phyloP scores from a whole-genome alignment of 2,113 vertebrate species.

The Anarrhichthys ocellatus region DNA sequence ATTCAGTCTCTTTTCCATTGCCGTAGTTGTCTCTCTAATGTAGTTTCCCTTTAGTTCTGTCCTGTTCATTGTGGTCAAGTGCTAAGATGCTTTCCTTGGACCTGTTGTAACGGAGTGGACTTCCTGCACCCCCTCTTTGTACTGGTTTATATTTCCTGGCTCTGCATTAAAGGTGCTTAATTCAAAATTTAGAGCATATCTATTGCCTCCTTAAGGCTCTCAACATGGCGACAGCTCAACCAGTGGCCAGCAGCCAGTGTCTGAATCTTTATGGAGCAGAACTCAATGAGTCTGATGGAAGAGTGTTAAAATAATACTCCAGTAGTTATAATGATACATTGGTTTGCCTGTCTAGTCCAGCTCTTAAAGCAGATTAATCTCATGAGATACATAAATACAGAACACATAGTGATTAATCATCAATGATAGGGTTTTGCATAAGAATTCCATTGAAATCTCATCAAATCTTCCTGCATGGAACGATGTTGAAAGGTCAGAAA shows the following conservation, averaged over 20 bases:
- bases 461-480: background rate
- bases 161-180: background rate
- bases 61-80: background rate
- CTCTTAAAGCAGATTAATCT: background rate
- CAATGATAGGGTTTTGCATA: background rate
- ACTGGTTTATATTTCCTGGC: background rate
- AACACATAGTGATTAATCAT: constrained; percentile 13
- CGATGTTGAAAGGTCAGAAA: background rate
- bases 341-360: background rate
- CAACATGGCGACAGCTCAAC: too few relatives aligned
- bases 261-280: background rate
- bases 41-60: background rate
- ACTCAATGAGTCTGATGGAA: background rate
- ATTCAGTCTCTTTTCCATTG: background rate
- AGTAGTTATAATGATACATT: background rate
- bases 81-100: background rate
- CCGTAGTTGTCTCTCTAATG: background rate
- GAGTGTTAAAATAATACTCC: background rate
- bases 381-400: background rate
- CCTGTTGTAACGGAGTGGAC: background rate
- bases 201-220: too few relatives aligned
- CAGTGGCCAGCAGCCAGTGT: too few relatives aligned
- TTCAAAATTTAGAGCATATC: too few relatives aligned
- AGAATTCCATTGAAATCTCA: background rate
- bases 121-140: background rate